phyloP scores from a whole-genome alignment of 2,113 vertebrate species.

The Genyomyrus donnyi region DNA sequence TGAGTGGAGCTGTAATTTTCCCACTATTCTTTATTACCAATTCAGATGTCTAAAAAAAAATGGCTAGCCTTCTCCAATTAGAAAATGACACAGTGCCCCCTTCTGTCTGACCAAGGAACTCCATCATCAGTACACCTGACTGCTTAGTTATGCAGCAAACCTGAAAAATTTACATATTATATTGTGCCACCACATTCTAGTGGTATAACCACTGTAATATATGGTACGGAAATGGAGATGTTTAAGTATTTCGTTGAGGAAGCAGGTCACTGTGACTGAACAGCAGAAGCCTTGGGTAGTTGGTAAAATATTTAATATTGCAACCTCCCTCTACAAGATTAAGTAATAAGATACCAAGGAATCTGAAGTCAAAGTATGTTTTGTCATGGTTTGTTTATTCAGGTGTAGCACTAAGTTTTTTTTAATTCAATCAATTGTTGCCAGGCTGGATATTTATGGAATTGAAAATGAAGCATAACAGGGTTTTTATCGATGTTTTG shows the following conservation, averaged over 20 bases:
- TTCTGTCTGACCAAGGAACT: slow-evolving; percentile 4
- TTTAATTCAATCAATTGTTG: not conserved
- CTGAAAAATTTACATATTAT: not conserved
- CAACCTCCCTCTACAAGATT: not conserved
- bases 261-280: not conserved
- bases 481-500: not conserved
- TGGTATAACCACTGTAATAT: not conserved
- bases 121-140: not conserved
- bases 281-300: not conserved
- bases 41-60: not conserved
- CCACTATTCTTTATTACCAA: not conserved
- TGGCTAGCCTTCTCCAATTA: not conserved
- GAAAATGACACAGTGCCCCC: slow-evolving; percentile 5
- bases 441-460: not conserved
- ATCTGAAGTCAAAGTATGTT: not conserved
- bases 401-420: not conserved
- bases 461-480: not conserved
- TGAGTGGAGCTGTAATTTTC: not conserved
- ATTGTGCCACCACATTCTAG: not conserved
- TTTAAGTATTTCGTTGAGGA: not conserved
- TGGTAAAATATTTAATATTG: not conserved
- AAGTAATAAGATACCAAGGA: not conserved
- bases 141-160: not conserved
- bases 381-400: slow-evolving; percentile 9
- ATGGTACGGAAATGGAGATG: not conserved